Evolutionary conservation across 2,113 vertebrate genomes (phyloP).

Genomic region (Neoarius graeffei): DNA sequence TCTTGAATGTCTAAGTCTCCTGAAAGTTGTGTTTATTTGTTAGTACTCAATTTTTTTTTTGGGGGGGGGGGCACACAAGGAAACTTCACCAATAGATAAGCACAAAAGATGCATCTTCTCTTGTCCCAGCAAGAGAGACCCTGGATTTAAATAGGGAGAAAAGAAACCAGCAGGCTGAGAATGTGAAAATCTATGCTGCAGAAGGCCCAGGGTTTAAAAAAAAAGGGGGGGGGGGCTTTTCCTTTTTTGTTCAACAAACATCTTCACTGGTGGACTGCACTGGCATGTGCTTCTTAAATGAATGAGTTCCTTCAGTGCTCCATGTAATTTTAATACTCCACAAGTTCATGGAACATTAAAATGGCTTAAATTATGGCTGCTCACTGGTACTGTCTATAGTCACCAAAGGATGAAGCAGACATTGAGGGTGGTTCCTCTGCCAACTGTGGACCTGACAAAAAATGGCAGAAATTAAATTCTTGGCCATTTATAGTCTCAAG

Average conservation of each 20-base stretch:
- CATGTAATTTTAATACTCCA: slow-evolving; percentile 57
- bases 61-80: no score
- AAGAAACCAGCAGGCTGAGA: slow-evolving; percentile 59
- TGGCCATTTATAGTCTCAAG: background rate
- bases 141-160: slow-evolving; percentile 49
- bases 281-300: slow-evolving; percentile 43
- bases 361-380: slow-evolving; percentile 57
- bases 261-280: slow-evolving; percentile 44
- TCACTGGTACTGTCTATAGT: slow-evolving; percentile 91
- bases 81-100: background rate
- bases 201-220: slow-evolving; percentile 51
- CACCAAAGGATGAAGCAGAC: slow-evolving; percentile 78
- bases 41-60: background rate
- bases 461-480: background rate
- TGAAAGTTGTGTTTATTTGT: background rate
- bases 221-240: slow-evolving; percentile 29
- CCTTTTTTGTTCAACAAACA: slow-evolving; percentile 53
- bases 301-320: slow-evolving; percentile 51
- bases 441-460: slow-evolving; percentile 80
- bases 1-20: background rate
- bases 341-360: slow-evolving; percentile 67
- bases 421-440: slow-evolving; percentile 80
- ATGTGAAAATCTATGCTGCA: slow-evolving; percentile 60
- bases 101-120: background rate
- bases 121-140: background rate